phyloP scores from a whole-genome alignment of 2,113 vertebrate species.

The Alethe diademata region DNA sequence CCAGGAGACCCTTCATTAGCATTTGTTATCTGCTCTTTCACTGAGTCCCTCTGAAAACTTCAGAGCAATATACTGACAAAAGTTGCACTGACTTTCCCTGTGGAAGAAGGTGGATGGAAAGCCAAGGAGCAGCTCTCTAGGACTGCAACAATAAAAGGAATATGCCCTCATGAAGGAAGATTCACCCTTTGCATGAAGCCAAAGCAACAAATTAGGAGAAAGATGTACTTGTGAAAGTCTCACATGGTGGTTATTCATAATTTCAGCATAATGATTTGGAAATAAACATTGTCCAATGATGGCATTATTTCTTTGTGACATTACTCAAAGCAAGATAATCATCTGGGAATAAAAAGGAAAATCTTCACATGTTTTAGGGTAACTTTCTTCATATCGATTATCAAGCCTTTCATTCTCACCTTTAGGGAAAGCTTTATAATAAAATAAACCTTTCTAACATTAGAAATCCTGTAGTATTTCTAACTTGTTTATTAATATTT shows the following conservation, averaged over 20 bases:
- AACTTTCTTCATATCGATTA: background rate
- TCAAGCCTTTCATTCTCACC: background rate
- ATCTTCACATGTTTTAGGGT: background rate
- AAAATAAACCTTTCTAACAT: background rate
- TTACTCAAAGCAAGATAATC: background rate
- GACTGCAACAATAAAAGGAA: background rate
- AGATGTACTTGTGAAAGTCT: background rate
- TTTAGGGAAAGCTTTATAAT: background rate
- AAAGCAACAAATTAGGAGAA: background rate
- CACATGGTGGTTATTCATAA: background rate
- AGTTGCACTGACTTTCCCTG: background rate
- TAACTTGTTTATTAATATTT: background rate
- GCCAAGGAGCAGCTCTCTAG: background rate
- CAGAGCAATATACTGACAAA: background rate
- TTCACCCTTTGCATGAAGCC: background rate
- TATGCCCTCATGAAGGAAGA: background rate
- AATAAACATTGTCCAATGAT: background rate
- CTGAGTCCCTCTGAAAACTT: constrained; percentile 20
- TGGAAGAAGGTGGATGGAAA: background rate
- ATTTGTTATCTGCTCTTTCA: background rate
- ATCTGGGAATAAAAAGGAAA: background rate
- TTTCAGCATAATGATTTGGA: background rate
- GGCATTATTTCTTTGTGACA: background rate
- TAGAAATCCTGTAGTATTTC: background rate
- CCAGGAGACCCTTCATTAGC: background rate